Conservation (phyloP, 2,113 vertebrate genomes). For the Nannospalax galili region DNA sequence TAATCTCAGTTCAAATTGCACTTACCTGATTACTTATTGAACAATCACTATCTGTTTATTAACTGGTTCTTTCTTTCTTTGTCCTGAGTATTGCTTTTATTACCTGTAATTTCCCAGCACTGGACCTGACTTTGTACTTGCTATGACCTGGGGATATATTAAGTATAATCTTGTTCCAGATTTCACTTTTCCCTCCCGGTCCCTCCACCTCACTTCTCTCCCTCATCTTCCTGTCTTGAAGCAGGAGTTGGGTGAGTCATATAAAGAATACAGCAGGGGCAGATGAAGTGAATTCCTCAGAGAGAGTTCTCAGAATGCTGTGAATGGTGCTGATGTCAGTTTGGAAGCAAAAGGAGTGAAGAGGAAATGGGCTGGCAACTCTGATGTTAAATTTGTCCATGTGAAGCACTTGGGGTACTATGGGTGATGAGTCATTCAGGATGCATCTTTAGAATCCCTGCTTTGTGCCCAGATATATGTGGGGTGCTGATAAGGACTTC, state of each 20-base stretch:
- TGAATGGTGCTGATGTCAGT: constrained; percentile 84
- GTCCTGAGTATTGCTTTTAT: constrained; percentile 63
- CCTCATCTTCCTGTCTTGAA: constrained; percentile 74
- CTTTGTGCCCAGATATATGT: background rate
- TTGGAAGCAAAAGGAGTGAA: constrained; percentile 75
- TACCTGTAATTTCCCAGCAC: constrained; percentile 68
- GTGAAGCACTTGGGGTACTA: background rate
- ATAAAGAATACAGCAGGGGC: constrained; percentile 79
- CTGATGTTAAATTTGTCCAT: constrained; percentile 68
- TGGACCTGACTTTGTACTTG: constrained; percentile 59
- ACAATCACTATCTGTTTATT: constrained; percentile 33
- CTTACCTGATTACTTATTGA: constrained; percentile 41
- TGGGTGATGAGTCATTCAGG: constrained; percentile 32
- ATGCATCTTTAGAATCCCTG: constrained; percentile 47
- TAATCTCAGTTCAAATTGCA: constrained; percentile 39
- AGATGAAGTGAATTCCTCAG: constrained; percentile 83
- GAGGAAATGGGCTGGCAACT: constrained; percentile 76
- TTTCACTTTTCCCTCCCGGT: constrained; percentile 65
- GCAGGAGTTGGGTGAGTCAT: constrained; percentile 82
- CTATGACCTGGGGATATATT: constrained; percentile 78
- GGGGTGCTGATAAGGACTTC: background rate
- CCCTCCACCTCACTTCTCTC: constrained; percentile 49
- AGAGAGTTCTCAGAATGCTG: constrained; percentile 82
- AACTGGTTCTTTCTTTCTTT: constrained; percentile 50
- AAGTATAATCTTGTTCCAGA: constrained; percentile 67